Base-by-base conservation (phyloP, 2,113 vertebrate genomes). In the Sinocyclocheilus rhinocerous region DNA sequence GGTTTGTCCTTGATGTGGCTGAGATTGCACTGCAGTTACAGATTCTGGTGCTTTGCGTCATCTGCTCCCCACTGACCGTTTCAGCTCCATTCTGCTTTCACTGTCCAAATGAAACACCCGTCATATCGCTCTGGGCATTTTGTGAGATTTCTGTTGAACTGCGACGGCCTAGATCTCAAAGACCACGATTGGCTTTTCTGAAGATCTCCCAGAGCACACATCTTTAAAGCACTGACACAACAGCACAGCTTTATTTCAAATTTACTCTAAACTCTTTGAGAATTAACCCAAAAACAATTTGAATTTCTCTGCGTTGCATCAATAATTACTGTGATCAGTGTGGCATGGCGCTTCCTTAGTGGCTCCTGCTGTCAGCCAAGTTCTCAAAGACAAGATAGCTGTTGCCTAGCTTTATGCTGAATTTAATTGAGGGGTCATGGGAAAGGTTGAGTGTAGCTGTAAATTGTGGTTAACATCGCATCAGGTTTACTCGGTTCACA, bases 71-170 rank as follows among this genome's bases (percentile, higher is more conserved):
- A 42, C 63, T 84, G 80, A 65, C 73, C 65, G 22, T 29, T 83
- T 73, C 42, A 13, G 24, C 69, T 76, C 55, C 24, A 22, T 65
- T 83, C 45, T 70, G 73, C 36, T n/a, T 69, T 83, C 26, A 81
- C 45, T 24, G 36, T 13, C 73, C 69, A 88, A 73, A 61, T 61
- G 73, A 86, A 88, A 50, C 52, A n/a, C 24, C 63, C 50, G 26
- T 18, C 76, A 73, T 80, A 69, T 67, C 15, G 80, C 87, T 69
- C 42, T 80, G 76, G 80, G 80, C 87, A 88, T 39, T 69, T 80
- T 61, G 55, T 45, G 4, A 76, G 69, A 88, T 59, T 59, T 80
- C 57, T 39, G 29, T 81, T 36, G 48, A 55, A 39, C 76, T 78
- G 26, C 2, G 11, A 12, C 12, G 7, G n/a, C 57, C 57, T 63